Evolutionary conservation across 2,113 vertebrate species (phyloP).

Genomic region (Gallinago undulata): DNA sequence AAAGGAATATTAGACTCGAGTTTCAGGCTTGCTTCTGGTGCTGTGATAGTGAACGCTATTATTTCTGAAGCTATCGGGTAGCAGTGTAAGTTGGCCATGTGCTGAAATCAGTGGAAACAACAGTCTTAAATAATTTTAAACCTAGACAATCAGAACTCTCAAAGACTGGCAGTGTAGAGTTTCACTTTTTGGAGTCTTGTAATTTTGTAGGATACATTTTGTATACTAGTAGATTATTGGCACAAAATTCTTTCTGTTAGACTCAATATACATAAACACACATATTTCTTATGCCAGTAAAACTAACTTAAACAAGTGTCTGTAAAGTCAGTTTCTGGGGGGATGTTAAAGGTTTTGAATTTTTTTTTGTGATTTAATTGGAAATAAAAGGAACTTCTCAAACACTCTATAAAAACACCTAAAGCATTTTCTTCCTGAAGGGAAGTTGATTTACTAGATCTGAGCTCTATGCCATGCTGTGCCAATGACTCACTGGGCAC

Average conservation of each 20-base stretch:
- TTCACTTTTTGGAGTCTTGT: not conserved
- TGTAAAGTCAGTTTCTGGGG: not conserved
- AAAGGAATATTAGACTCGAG: not conserved
- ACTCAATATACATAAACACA: not conserved
- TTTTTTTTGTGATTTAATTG: not conserved
- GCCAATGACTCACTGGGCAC: slow-evolving; percentile 25
- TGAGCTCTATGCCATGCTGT: not conserved
- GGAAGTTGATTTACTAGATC: slow-evolving; percentile 8
- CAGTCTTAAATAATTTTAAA: not conserved
- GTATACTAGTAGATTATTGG: not conserved
- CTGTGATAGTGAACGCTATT: not conserved
- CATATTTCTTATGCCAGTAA: not conserved
- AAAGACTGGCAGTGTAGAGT: not conserved
- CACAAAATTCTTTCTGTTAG: not conserved
- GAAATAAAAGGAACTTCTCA: not conserved
- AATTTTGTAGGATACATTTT: not conserved
- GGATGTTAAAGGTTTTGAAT: not conserved
- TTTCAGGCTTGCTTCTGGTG: not conserved
- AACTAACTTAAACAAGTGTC: not conserved
- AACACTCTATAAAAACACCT: not conserved
- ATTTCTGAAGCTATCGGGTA: not conserved
- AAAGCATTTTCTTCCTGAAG: not conserved
- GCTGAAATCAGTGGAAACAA: not conserved
- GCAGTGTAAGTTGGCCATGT: not conserved
- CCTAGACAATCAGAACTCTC: not conserved